Percentiles rank a stretch among this genome's conserved stretches.
phyloP scores from a whole-genome alignment of 2,888 invertebrate genomes.

The Amiota mariae region DNA sequence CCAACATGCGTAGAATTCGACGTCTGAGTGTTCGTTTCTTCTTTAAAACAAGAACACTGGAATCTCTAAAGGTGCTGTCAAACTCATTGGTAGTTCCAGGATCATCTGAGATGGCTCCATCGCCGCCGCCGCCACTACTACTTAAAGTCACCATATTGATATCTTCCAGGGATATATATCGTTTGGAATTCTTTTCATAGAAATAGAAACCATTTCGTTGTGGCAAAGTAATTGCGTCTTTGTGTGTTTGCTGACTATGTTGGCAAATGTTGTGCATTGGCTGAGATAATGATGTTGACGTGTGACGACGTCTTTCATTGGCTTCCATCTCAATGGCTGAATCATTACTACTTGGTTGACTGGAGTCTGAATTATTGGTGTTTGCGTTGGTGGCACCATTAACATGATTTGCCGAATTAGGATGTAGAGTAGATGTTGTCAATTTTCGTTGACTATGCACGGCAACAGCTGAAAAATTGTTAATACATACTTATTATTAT shows the following conservation, averaged over 20 bases:
- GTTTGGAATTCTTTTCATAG: conserved; percentile 50
- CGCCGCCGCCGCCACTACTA: conserved; percentile 2
- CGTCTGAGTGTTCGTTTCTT: conserved; percentile 51
- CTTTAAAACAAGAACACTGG: conserved; percentile 17
- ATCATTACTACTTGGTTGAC: conserved; percentile 62
- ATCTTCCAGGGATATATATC: conserved; percentile 42
- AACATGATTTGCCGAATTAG: conserved; percentile 3
- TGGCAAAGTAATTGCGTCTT: neutral
- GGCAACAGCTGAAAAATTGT: conserved; percentile 2
- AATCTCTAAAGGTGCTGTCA: neutral
- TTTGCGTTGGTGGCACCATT: conserved; percentile 24
- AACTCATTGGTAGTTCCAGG: conserved; percentile 5
- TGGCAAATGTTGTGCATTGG: too few species aligned
- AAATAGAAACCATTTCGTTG: conserved; percentile 42
- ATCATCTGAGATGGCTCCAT: neutral
- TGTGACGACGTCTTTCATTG: conserved; percentile 45
- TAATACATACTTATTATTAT: too few species aligned
- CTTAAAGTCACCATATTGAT: conserved; percentile 10
- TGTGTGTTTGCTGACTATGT: too few species aligned
- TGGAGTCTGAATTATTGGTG: conserved; percentile 47
- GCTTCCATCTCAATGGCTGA: conserved; percentile 68
- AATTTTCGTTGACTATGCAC: too few species aligned
- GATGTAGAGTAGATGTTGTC: conserved; percentile 33
- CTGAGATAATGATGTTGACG: neutral
- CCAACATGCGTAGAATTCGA: conserved; percentile 63